Conservation (phyloP, 2,797 vertebrate species). For the Tolypeutes matacus region DNA sequence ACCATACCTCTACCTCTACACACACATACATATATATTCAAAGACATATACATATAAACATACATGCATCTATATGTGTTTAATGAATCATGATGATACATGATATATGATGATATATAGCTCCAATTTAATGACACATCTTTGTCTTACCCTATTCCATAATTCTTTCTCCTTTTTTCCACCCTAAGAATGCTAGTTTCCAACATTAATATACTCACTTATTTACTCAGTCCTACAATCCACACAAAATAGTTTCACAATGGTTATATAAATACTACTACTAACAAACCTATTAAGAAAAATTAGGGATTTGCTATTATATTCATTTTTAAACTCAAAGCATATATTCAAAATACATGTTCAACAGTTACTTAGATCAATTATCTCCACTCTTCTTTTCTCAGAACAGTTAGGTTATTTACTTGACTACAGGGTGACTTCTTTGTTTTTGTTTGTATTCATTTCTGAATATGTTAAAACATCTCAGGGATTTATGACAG, state of each 20-base stretch:
- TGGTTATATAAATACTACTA: too few species aligned
- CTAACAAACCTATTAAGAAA: background rate
- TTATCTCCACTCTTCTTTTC: background rate
- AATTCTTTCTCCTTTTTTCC: background rate
- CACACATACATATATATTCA: background rate
- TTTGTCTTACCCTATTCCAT: background rate
- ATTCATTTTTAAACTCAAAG: conserved; percentile 52
- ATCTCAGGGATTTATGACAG: background rate
- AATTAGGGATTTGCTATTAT: background rate
- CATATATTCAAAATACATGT: background rate
- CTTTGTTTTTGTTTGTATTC: conserved; percentile 10
- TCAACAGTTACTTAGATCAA: background rate
- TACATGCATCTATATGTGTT: background rate
- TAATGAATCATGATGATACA: background rate
- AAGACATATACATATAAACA: background rate
- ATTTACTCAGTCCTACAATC: background rate
- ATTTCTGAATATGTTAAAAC: background rate
- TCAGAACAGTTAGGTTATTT: background rate
- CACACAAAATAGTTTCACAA: background rate
- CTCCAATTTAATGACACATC: background rate
- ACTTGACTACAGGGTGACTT: background rate
- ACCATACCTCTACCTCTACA: background rate
- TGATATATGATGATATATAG: too few species aligned
- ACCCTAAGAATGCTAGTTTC: background rate
- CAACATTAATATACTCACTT: background rate